A percentile compares a stretch with the other conserved stretches of the same genome.
phyloP scores from a whole-genome alignment of 2,888 invertebrate species.

The Troilus luridus region DNA sequence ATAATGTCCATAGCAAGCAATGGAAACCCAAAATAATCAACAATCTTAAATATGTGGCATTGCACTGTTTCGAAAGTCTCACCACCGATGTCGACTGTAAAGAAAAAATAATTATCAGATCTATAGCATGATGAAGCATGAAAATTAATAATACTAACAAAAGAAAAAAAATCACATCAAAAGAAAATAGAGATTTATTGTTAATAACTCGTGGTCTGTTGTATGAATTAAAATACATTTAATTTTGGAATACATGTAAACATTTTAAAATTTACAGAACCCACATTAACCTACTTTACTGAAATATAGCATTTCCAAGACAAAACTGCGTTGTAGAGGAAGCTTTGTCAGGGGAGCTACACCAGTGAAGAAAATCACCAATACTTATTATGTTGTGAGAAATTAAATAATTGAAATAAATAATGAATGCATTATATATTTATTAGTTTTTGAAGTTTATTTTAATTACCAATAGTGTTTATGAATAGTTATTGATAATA shows the following conservation, averaged over 20 bases:
- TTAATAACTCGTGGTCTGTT: constrained; percentile 17
- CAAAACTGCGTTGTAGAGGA: no score
- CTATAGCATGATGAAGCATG: not conserved
- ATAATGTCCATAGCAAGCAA: constrained; percentile 37
- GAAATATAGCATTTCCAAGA: not conserved
- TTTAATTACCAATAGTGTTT: no score
- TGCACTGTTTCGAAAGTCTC: not conserved
- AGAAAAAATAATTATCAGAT: constrained; percentile 27
- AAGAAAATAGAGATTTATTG: not conserved
- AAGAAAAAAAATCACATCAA: not conserved
- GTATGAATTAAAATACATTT: not conserved
- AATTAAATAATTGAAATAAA: no score
- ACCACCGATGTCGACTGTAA: constrained; percentile 5
- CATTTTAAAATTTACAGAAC: not conserved
- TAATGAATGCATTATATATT: no score
- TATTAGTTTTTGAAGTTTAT: no score
- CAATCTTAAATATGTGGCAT: not conserved
- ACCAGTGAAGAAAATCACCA: no score
- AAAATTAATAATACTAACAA: not conserved
- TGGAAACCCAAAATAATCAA: constrained; percentile 41
- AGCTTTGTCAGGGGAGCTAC: no score
- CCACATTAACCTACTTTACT: not conserved
- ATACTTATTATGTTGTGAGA: no score
- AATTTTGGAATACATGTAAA: not conserved
- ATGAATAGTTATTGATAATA: no score